A percentile compares a stretch with the other conserved stretches of the same genome.
Evolutionary conservation across 2,113 vertebrate species (phyloP).

Genomic region (Jaculus jaculus): DNA sequence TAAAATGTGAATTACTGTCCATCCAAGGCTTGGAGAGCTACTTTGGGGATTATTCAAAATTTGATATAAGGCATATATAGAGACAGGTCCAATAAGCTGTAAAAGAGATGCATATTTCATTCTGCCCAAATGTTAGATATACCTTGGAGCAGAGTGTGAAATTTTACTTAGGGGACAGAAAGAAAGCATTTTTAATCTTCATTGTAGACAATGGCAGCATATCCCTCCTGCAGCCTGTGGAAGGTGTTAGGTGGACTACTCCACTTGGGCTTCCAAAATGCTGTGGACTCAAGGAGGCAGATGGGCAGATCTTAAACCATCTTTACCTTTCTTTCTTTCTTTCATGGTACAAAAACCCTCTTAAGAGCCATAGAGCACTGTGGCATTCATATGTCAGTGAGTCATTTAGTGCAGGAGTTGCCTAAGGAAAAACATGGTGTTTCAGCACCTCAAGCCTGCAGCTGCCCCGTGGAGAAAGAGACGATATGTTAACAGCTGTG

Average conservation of each 20-base stretch:
- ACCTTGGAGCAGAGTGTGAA: background rate
- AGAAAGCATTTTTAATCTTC: background rate
- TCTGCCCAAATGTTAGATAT: background rate
- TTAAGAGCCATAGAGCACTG: background rate
- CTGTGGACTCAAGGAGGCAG: background rate
- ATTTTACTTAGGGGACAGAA: background rate
- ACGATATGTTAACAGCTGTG: rapidly evolving
- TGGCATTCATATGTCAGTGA: background rate
- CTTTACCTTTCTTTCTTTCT: background rate
- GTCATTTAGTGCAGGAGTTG: background rate
- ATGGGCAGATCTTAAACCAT: background rate
- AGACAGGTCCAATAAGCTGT: background rate
- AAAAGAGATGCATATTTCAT: background rate
- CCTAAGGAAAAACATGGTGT: background rate
- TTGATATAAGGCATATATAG: background rate
- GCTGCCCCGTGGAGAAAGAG: background rate
- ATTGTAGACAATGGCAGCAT: background rate
- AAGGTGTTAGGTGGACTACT: background rate
- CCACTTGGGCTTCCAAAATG: background rate
- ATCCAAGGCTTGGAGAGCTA: background rate
- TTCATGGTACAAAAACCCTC: background rate
- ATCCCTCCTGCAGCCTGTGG: rapidly evolving
- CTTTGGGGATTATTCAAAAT: background rate
- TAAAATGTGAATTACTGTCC: background rate
- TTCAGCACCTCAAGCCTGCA: background rate